Percentiles rank a stretch among this genome's conserved stretches.
Conservation (phyloP, 2,113 vertebrate species). For the Prunella himalayana region DNA sequence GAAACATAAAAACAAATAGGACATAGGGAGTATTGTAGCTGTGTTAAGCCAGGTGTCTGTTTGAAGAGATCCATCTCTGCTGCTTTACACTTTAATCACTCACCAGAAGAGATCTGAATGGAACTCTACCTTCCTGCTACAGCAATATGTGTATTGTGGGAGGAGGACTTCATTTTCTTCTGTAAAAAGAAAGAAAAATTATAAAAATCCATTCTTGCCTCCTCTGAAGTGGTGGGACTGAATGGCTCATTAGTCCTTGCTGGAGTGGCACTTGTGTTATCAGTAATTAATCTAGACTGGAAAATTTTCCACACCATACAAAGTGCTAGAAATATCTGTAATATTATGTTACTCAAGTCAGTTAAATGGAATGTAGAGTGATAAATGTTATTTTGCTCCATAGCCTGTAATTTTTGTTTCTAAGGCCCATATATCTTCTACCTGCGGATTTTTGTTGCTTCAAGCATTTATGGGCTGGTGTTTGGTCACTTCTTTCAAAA, state of each 20-base stretch:
- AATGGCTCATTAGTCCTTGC: neutral
- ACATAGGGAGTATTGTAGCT: neutral
- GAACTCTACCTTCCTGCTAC: neutral
- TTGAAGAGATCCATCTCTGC: neutral
- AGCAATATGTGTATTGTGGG: neutral
- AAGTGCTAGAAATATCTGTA: neutral
- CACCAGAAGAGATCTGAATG: neutral
- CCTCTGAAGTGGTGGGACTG: neutral
- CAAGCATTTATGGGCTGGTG: neutral
- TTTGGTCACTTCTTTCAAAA: neutral
- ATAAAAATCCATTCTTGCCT: neutral
- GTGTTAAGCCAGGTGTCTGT: neutral
- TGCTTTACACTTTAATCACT: neutral
- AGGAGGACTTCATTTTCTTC: neutral
- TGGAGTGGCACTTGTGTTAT: neutral
- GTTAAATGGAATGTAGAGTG: neutral
- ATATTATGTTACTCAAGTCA: neutral
- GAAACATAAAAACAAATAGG: neutral
- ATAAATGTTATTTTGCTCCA: neutral
- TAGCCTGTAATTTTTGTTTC: neutral
- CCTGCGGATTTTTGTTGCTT: neutral
- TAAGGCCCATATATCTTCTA: neutral
- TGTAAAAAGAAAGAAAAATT: neutral
- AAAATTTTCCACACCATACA: neutral
- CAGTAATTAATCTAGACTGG: neutral